Percentiles rank a stretch among this genome's conserved stretches.
phyloP scores from a whole-genome alignment of 2,797 vertebrate species.

The Pogonophryne albipinna region DNA sequence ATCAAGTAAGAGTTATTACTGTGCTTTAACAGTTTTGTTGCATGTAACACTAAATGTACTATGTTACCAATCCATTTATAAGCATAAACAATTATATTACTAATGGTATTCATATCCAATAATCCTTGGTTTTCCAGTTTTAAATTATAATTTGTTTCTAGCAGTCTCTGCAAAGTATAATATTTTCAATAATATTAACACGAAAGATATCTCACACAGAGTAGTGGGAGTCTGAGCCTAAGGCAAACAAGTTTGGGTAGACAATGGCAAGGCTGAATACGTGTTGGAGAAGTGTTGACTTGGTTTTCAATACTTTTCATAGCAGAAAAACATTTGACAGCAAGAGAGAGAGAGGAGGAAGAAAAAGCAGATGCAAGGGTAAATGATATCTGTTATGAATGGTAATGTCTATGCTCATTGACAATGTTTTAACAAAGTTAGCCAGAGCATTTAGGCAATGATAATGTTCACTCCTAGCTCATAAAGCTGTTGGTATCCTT shows the following conservation, averaged over 20 bases:
- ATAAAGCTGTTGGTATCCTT: too few relatives aligned
- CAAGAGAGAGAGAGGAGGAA: constrained; percentile 13
- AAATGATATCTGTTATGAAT: background rate
- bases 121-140: background rate
- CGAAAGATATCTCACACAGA: constrained; percentile 9
- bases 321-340: constrained; percentile 25
- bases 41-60: background rate
- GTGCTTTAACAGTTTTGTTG: background rate
- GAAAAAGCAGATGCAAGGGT: constrained; percentile 9
- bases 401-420: background rate
- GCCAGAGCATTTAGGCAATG: too few relatives aligned
- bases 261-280: constrained; percentile 22
- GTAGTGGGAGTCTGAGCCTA: constrained; percentile 30
- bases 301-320: constrained; percentile 35
- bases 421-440: too few relatives aligned
- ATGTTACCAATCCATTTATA: background rate
- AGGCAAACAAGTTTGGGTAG: constrained; percentile 22
- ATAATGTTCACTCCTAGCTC: too few relatives aligned
- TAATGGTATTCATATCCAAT: background rate
- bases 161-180: background rate
- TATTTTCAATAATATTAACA: constrained; percentile 12
- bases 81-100: background rate
- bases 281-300: constrained; percentile 34
- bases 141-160: background rate
- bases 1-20: constrained; percentile 4